phyloP scores from a whole-genome alignment of 2,113 vertebrate genomes.

The Chloebia gouldiae region DNA sequence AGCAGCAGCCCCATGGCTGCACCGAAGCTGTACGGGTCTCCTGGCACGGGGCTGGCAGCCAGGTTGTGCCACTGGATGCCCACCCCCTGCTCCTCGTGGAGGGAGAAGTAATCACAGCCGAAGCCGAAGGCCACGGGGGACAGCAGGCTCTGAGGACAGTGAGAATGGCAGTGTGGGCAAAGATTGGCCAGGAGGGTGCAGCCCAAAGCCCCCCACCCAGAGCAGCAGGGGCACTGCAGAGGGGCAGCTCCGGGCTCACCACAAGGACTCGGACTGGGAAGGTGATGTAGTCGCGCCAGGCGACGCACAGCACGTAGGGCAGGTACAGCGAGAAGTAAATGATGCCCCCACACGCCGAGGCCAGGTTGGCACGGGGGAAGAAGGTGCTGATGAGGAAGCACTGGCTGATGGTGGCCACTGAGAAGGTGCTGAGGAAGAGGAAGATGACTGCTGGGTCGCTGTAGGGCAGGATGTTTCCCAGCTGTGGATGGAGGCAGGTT shows the following conservation, averaged over 20 bases:
- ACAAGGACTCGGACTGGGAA: conserved; percentile 66
- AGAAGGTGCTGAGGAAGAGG: conserved; percentile 85
- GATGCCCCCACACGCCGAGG: conserved; percentile 87
- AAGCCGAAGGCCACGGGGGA: conserved; percentile 93
- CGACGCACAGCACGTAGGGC: conserved; percentile 86
- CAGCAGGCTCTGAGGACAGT: conserved; percentile 79
- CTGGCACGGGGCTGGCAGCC: conserved; percentile 73
- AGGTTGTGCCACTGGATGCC: conserved; percentile 90
- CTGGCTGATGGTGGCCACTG: conserved; percentile 88
- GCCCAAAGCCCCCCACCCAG: rapidly evolving
- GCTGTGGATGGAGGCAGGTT: conserved; percentile 58
- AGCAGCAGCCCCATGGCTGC: conserved; percentile 79
- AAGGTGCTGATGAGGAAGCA: conserved; percentile 91
- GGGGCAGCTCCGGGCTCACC: conserved; percentile 64
- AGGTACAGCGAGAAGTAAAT: conserved; percentile 88
- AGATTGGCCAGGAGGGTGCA: background rate
- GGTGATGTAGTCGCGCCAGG: conserved; percentile 85
- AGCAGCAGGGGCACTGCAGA: rapidly evolving
- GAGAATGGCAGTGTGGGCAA: rapidly evolving
- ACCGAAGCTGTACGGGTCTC: conserved; percentile 82
- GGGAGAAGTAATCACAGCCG: conserved; percentile 88
- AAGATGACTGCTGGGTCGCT: conserved; percentile 83
- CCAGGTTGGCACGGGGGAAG: conserved; percentile 88
- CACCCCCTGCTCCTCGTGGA: conserved; percentile 88
- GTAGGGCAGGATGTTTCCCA: conserved; percentile 88